Percentiles rank a stretch among this genome's conserved stretches.
These are phyloP conservation scores for Drosophila pallidifrons DNA, from an alignment of 1,140 invertebrate species.

Conservation along the genomic window DNA sequence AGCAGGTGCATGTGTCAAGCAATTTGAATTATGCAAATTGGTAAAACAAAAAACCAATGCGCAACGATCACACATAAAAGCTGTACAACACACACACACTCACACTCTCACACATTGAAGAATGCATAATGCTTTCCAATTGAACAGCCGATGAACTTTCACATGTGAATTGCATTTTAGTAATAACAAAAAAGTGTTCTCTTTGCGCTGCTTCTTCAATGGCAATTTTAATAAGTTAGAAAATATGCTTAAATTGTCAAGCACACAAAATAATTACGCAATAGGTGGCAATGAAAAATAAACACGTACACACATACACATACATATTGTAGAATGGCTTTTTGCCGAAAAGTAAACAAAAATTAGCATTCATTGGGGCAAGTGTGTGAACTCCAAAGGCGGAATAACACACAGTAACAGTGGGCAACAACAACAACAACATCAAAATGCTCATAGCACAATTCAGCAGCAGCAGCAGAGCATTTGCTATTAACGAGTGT, in stretches of 20 bases:
- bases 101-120: too few species aligned
- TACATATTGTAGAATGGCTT: conserved; percentile 8
- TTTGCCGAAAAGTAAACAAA: conserved; percentile 49
- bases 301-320: too few species aligned
- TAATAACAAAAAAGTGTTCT: too few species aligned
- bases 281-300: not conserved
- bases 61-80: too few species aligned
- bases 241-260: not conserved
- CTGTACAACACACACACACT: too few species aligned
- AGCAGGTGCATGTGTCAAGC: conserved; percentile 27
- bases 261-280: conserved; percentile 28
- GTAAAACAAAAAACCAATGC: not conserved
- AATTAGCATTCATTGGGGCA: conserved; percentile 70
- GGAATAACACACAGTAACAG: conserved; percentile 2
- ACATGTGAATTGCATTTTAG: too few species aligned
- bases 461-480: not conserved
- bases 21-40: conserved; percentile 28
- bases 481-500: not conserved
- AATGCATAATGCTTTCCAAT: too few species aligned
- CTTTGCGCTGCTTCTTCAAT: too few species aligned
- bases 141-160: too few species aligned
- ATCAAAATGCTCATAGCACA: conserved; percentile 13
- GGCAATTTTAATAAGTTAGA: not conserved
- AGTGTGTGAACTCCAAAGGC: conserved; percentile 46
- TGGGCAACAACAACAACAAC: conserved; percentile 7